Base-by-base conservation (phyloP, 2,113 vertebrate species). In the Sphyrna mokarran region DNA sequence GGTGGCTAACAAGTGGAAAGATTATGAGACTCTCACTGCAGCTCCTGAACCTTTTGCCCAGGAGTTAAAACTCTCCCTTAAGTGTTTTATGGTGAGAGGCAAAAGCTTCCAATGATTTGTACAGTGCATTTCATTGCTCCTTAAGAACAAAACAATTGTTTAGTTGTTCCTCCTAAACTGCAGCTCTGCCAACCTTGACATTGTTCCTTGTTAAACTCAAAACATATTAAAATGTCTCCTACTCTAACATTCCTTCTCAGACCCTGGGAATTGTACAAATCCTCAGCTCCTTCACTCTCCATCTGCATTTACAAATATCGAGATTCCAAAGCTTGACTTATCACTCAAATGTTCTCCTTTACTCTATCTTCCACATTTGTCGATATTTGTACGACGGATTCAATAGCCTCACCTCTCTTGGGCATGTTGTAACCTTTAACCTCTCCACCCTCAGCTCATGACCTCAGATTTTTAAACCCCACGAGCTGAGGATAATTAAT, bases 161-260 rank as follows among this genome's bases (percentile, higher is more conserved):
- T 29, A 26, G 40, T 26, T 87, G 85, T 83, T 83, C 78, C 78
- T 83, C 78, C 37, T 6, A 83, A 83, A 83, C 78, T 40, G n/a
- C 78, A 83, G n/a, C 3, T 37, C 16, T 6, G 14, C 78, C 78
- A 83, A 83, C 11, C 13, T 83, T 40, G 16, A 18, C n/a, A 40
- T 16, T 37, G 11, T 83, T 37, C 78, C 78, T 83, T 83, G 78
- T 83, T 37, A 33, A 37, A 83, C 14, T 11, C 76, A 80, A 80
- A 1, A 80, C 76, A 20, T 37, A 40, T 83, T 83, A 37, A 37
- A 83, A 83, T 83, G 20, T 83, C 78, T 37, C 78, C 78, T 37
- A 83, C 78, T 83, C 78, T 18, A 40, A 83, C 78, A 83, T 83
- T 83, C 78, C 18, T 83, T 83, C 78, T 83, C 78, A 83, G 78